phyloP scores from a whole-genome alignment of 2,113 vertebrate genomes.

The Sylvilagus bachmani region DNA sequence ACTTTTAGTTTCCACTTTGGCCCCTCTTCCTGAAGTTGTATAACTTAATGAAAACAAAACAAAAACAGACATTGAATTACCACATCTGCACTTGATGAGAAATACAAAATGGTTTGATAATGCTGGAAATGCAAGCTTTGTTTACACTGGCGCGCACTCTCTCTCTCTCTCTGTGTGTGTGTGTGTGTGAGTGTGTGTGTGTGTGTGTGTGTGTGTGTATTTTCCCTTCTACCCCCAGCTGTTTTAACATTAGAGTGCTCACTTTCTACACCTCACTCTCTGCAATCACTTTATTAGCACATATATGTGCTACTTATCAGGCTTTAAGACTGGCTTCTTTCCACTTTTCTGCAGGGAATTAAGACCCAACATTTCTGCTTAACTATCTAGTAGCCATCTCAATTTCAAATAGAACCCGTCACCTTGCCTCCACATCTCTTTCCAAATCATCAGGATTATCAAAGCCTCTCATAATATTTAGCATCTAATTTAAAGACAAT shows the following conservation, averaged over 20 bases:
- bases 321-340: neutral
- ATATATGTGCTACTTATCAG: neutral
- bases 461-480: neutral
- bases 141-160: neutral
- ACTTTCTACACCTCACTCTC: neutral
- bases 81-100: neutral
- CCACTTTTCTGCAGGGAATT: neutral
- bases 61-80: no score
- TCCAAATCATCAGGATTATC: neutral
- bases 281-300: neutral
- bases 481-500: neutral
- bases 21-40: neutral
- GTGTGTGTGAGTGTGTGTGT: no score
- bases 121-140: neutral
- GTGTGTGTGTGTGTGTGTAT: no score
- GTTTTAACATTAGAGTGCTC: neutral
- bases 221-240: neutral
- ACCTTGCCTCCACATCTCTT: neutral
- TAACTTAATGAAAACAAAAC: neutral
- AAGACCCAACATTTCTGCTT: neutral
- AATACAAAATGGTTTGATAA: neutral
- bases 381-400: neutral
- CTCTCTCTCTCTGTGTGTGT: neutral
- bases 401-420: neutral
- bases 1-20: neutral